Evolutionary conservation across 2,888 invertebrate species (phyloP), one percentile per base, ranked within the genome.

Genomic region (Glaucopsyche alexis): DNA sequence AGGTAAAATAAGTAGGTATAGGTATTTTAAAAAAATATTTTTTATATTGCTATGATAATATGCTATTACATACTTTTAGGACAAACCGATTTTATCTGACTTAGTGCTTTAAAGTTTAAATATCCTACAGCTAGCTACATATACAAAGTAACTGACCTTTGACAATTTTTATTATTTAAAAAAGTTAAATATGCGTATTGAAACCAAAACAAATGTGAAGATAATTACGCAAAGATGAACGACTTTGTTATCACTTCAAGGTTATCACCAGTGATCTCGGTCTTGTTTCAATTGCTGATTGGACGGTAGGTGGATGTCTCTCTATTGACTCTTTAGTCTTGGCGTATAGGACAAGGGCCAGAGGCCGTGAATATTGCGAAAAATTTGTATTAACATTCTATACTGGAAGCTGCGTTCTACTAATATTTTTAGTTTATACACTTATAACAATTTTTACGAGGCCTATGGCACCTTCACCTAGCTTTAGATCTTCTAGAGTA

Each of bases 221-320:
- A 60, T 42, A 42, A 42, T 42, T 42, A 66, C 40, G 42, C 66
- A 66, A 66, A 66, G 66, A 66, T 66, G 66, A 66, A 66, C 66
- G 42, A 38, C 66, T 16, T n/a, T 9, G 16, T 66, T 66, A 66
- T 66, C 66, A 66, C 9, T 66, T 66, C 66, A 66, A 66, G 66
- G 66, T 42, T 16, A 60, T 60, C 60, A 2, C 19, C 29, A 38
- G 29, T 60, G 60, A 60, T 60, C 60, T 60, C 60, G 11, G 60
- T 29, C 13, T 38, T 60, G 29, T 29, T 29, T 2, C 29, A 29
- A 29, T 38, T 60, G 29, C 29, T 14, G 60, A 60, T 60, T 60
- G 7, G 60, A 9, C 13, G 60, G 29, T 60, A 29, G 60, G 29
- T 60, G 60, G 29, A 60, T 38, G 11, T 19, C 2, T 47, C 47